Evolutionary conservation across 1,140 invertebrate species (phyloP).

Genomic region (Lepidotrigona ventralis): DNA sequence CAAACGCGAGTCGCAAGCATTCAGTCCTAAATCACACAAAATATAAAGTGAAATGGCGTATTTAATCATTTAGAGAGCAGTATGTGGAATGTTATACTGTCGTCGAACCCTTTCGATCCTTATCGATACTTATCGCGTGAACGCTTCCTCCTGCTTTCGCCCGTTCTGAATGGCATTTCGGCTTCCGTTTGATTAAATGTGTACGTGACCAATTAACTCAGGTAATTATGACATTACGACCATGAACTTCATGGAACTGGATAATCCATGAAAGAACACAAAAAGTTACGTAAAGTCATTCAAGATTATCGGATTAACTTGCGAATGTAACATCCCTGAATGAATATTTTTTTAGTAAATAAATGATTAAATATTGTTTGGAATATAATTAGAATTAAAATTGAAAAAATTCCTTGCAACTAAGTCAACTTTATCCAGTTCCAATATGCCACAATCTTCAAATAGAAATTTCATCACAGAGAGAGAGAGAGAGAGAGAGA

Average conservation of each 20-base stretch:
- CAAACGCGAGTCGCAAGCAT: not conserved
- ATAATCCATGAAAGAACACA: not conserved
- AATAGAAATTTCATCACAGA: not conserved
- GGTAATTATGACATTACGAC: slow-evolving; percentile 14
- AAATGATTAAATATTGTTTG: not conserved
- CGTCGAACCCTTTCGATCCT: slow-evolving; percentile 42
- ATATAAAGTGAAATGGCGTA: not conserved
- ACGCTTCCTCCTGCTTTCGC: slow-evolving; percentile 4
- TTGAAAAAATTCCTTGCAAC: not conserved
- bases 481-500: not conserved
- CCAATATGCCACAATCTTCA: not conserved
- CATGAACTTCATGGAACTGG: not conserved
- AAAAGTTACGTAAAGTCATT: not conserved
- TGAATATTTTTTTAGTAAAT: no score
- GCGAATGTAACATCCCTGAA: not conserved
- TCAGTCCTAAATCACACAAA: not conserved
- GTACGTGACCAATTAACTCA: slow-evolving; percentile 25
- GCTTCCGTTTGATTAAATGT: slow-evolving; percentile 27
- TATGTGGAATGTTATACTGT: slow-evolving; percentile 42
- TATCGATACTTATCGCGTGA: not conserved
- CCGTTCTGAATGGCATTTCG: slow-evolving; percentile 7
- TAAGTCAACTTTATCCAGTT: not conserved
- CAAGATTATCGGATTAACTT: not conserved
- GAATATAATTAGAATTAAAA: not conserved
- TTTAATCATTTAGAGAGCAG: slow-evolving; percentile 10